Base-by-base conservation (phyloP, 2,797 vertebrate genomes). In the Picus viridis region DNA sequence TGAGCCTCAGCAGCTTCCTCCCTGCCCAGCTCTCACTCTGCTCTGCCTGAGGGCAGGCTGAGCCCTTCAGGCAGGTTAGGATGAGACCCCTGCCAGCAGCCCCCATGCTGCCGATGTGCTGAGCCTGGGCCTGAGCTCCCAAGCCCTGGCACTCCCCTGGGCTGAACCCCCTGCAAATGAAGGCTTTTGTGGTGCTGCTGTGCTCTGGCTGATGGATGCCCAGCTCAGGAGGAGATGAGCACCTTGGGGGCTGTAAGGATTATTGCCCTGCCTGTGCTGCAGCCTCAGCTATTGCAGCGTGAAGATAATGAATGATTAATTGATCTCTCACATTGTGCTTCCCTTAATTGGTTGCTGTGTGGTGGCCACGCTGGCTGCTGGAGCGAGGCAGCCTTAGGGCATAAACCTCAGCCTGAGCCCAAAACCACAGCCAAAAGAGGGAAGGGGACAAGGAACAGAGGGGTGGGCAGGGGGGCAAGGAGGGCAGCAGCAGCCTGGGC, bases 251-350 rank as follows among this genome's bases (percentile, higher is more conserved):
- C 43, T 93, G 82, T 97, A 77, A 90, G 95, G 79, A 92, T 88
- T 95, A 92, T 82, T 90, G 80, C 81, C 73, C 92, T 81, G 77
- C 88, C 68, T 84, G 88, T 6, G 53, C 75, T 75, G 77, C 70
- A 85, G 79, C 83, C 93, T 90, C 78, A 90, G 83, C 78, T 89
- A 47, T 95, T 93, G 89, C 86, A 67, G 62, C 68, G 65, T 80
- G 86, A 94, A 91, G 89, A 61, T 82, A 96, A 88, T 83, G 68
- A 83, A 96, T 96, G 95, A 96, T 93, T 89, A 95, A 95, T 92
- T 96, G 90, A 56, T 73, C 85, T 92, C 87, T 78, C 91, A 88
- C 82, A 96, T 96, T 80, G 83, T 95, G 93, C 93, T 93, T 97
- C 88, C 61, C 53, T 68, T 97, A 96, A 94, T 93, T 94, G 94